These are phyloP conservation scores for Cabera pusaria DNA, from an alignment of 2,888 invertebrate genomes.

Conservation along the genomic window DNA sequence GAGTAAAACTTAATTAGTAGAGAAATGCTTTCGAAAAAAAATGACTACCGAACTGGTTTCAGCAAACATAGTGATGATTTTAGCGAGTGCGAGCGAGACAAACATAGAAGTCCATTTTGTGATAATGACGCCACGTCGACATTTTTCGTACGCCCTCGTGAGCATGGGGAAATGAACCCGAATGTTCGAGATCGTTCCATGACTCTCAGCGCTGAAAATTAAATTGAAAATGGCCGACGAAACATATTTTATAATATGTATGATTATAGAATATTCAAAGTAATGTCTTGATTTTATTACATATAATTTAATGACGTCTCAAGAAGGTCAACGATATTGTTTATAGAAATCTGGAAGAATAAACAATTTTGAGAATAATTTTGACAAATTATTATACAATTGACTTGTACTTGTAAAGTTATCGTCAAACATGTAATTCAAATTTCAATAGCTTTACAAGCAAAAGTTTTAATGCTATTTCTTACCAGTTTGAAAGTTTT, in stretches of 20 bases:
- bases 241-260: not conserved
- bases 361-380: too few relatives aligned
- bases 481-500: conserved; percentile 24
- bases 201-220: not conserved
- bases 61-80: conserved; percentile 28
- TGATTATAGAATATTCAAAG: too few relatives aligned
- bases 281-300: too few relatives aligned
- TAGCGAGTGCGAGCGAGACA: conserved; percentile 65
- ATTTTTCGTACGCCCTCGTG: conserved; percentile 19
- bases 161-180: conserved; percentile 6
- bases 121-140: conserved; percentile 39
- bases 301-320: too few relatives aligned
- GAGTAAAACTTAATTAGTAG: not conserved
- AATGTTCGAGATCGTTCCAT: conserved; percentile 3
- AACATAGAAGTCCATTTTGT: conserved; percentile 44
- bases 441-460: too few relatives aligned
- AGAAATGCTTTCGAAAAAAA: conserved; percentile 1
- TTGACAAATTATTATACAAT: too few relatives aligned
- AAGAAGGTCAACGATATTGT: too few relatives aligned
- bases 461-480: too few relatives aligned
- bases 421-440: too few relatives aligned
- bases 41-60: conserved; percentile 35
- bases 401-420: too few relatives aligned
- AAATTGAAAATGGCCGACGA: not conserved
- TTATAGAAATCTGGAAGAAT: too few relatives aligned